Conservation (phyloP, 2,888 invertebrate species). For the Chrysomela aeneicollis region DNA sequence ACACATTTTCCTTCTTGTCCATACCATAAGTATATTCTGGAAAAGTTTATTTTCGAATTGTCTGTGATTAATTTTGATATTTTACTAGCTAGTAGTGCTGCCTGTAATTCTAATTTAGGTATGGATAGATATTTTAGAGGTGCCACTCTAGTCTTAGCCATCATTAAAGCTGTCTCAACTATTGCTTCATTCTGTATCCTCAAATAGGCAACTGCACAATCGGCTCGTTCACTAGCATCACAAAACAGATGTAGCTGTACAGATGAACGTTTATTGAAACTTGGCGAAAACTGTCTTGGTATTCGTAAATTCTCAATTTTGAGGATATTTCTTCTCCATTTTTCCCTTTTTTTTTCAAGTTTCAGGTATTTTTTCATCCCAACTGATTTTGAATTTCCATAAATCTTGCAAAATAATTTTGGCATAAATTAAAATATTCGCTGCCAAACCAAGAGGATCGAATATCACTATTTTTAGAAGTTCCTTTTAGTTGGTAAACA, state of each 20-base stretch:
- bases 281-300: no score
- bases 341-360: neutral
- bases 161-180: conserved; percentile 1
- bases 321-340: neutral
- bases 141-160: conserved; percentile 18
- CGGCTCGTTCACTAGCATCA: no score
- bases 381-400: neutral
- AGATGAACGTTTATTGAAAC: no score
- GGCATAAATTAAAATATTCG: neutral
- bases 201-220: conserved; percentile 14
- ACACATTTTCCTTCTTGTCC: neutral
- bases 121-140: conserved; percentile 18
- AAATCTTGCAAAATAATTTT: conserved; percentile 5
- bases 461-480: neutral
- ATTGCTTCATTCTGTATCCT: neutral
- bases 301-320: no score
- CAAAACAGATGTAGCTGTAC: no score
- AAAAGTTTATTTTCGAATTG: neutral
- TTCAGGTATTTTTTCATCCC: no score
- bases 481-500: neutral
- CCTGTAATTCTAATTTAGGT: conserved; percentile 19
- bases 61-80: neutral
- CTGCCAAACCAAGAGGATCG: no score
- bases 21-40: neutral
- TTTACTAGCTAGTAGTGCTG: conserved; percentile 8